phyloP scores from a whole-genome alignment of 1,140 invertebrate species.

The Penaeus japonicus region DNA sequence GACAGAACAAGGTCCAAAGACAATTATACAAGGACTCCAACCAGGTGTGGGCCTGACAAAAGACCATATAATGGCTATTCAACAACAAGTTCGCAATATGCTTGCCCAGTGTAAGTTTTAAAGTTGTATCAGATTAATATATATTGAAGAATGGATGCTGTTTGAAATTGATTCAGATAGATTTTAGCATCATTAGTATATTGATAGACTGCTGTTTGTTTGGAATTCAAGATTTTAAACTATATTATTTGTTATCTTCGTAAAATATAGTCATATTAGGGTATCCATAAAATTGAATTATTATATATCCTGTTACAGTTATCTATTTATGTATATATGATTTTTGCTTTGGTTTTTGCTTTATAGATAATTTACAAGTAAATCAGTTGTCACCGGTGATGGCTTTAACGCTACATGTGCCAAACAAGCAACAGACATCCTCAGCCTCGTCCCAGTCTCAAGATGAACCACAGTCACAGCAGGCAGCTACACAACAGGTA shows the following conservation, averaged over 20 bases:
- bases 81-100: slow-evolving; percentile 57
- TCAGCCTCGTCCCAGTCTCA: slow-evolving; percentile 35
- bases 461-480: slow-evolving; percentile 35
- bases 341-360: not conserved
- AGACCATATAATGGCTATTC: slow-evolving; percentile 59
- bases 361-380: slow-evolving; percentile 55
- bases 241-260: too few species aligned
- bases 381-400: slow-evolving; percentile 54
- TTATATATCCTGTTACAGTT: not conserved
- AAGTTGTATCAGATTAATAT: not conserved
- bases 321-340: not conserved
- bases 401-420: slow-evolving; percentile 49
- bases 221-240: too few species aligned
- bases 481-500: not conserved
- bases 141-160: not conserved
- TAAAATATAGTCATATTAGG: too few species aligned
- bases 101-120: slow-evolving; percentile 55
- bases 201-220: too few species aligned
- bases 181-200: too few species aligned
- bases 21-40: slow-evolving; percentile 53
- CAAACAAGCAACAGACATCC: slow-evolving; percentile 43
- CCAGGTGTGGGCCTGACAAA: slow-evolving; percentile 56
- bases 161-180: not conserved
- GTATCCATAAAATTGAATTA: not conserved
- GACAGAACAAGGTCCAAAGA: slow-evolving; percentile 58